Percentiles rank a stretch among this genome's conserved stretches.
Conservation (phyloP, 2,113 vertebrate species). For the Caloenas nicobarica region DNA sequence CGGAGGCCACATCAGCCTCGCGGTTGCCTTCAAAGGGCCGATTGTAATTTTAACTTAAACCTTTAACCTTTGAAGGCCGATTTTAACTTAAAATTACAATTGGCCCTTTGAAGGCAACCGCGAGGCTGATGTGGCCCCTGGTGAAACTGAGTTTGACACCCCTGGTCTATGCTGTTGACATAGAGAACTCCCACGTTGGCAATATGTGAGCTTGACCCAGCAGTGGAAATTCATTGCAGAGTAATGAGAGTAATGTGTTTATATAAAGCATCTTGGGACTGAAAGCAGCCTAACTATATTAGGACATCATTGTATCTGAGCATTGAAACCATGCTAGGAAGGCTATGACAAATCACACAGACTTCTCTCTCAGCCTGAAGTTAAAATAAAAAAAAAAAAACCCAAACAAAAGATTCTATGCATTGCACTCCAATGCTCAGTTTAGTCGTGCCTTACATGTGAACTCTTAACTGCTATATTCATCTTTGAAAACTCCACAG, state of each 20-base stretch:
- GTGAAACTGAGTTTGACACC: too few species aligned
- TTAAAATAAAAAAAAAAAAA: background rate
- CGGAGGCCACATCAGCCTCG: too few species aligned
- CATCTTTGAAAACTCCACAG: background rate
- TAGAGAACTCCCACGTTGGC: background rate
- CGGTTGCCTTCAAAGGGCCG: too few species aligned
- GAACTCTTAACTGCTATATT: background rate
- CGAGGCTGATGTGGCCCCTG: too few species aligned
- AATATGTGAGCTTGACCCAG: background rate
- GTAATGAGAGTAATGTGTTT: background rate
- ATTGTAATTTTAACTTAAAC: too few species aligned
- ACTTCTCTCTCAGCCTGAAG: background rate
- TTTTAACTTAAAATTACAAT: too few species aligned
- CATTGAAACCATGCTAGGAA: background rate
- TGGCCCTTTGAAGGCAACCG: too few species aligned
- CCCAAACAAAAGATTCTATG: rapidly evolving
- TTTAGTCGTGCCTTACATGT: background rate
- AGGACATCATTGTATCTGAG: background rate
- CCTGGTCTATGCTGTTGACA: background rate
- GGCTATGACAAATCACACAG: background rate
- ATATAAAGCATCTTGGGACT: background rate
- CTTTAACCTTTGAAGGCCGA: too few species aligned
- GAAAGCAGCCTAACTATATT: background rate
- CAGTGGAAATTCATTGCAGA: background rate
- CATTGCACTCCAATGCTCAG: background rate